A percentile compares a stretch with the other conserved stretches of the same genome.
These are phyloP conservation scores for Bucco capensis DNA, from an alignment of 2,113 vertebrate genomes.

Conservation along the genomic window DNA sequence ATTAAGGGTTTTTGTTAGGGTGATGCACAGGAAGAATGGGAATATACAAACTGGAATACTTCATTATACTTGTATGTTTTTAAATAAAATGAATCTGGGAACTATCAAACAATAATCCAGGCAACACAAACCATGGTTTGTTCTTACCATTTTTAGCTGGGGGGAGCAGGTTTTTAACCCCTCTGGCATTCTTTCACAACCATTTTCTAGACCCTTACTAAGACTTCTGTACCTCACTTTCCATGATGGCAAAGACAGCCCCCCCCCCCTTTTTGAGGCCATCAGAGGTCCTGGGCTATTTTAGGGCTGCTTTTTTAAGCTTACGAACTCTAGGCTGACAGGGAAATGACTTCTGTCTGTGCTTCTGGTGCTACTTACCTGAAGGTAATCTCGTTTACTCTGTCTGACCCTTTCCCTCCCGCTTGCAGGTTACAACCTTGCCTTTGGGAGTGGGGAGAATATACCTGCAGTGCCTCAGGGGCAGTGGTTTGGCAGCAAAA, in stretches of 20 bases:
- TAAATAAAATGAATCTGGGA: background rate
- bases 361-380: background rate
- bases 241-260: background rate
- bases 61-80: background rate
- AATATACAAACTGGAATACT: background rate
- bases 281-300: background rate
- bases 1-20: background rate
- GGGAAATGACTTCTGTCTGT: background rate
- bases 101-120: background rate
- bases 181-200: background rate
- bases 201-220: background rate
- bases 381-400: background rate
- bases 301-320: background rate
- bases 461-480: background rate
- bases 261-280: background rate
- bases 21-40: background rate
- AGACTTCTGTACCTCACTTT: background rate
- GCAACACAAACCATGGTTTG: rapidly evolving
- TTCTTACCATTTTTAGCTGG: background rate
- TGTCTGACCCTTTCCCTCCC: background rate
- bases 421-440: background rate
- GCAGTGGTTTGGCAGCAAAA: background rate
- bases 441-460: background rate
- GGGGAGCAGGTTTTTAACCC: background rate
- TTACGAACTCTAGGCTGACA: background rate